phyloP scores from a whole-genome alignment of 2,797 vertebrate species.

The Todus mexicanus region DNA sequence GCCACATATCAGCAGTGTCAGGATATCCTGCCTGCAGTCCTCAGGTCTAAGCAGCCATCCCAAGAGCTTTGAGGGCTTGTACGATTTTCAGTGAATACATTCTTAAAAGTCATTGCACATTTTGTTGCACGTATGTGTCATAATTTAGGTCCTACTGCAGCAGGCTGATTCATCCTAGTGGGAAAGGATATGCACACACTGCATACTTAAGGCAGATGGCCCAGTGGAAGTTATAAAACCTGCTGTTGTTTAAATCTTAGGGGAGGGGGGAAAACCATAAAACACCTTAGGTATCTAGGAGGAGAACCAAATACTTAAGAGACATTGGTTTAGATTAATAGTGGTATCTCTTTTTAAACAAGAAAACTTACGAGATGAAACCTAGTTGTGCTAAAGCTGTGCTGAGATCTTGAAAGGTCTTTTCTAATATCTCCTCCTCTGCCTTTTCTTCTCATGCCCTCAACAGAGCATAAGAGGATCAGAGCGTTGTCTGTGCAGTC shows the following conservation, averaged over 20 bases:
- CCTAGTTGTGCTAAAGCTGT: not conserved
- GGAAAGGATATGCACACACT: not conserved
- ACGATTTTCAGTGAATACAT: not conserved
- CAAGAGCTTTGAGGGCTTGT: not conserved
- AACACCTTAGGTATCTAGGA: not conserved
- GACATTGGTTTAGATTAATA: not conserved
- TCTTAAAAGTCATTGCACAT: not conserved
- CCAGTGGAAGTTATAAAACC: not conserved
- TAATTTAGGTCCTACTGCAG: not conserved
- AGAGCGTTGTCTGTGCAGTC: not conserved
- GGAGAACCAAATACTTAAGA: not conserved
- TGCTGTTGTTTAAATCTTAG: not conserved
- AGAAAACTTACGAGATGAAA: not conserved
- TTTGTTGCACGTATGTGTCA: not conserved
- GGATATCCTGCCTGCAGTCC: not conserved
- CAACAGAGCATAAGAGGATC: not conserved
- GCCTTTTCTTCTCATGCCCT: not conserved
- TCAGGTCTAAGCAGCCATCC: not conserved
- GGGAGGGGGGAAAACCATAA: not conserved
- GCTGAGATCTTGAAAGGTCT: not conserved
- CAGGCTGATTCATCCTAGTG: conserved; percentile 7
- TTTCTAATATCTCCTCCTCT: not conserved
- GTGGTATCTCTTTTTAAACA: not conserved
- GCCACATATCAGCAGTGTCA: not conserved
- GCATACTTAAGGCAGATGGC: not conserved